A percentile compares a stretch with the other conserved stretches of the same genome.
Conservation (phyloP, 2,888 invertebrate species). For the Protophormia terraenovae region DNA sequence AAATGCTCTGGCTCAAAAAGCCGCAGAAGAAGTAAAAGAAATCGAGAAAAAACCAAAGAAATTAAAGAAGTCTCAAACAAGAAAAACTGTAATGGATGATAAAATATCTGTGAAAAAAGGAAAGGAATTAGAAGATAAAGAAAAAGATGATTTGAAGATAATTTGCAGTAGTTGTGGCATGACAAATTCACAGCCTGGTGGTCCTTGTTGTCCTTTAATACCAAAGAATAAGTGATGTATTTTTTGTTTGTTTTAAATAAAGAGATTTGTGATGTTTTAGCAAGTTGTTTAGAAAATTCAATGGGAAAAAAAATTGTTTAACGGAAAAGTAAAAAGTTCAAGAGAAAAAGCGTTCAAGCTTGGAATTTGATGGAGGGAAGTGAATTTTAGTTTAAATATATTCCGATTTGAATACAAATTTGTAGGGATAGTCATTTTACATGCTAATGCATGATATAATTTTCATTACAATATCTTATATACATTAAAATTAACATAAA, state of each 20-base stretch:
- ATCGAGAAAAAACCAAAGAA: not conserved
- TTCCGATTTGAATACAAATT: no score
- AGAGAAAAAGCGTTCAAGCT: no score
- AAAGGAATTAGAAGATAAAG: not conserved
- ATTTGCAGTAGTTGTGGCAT: conserved; percentile 27
- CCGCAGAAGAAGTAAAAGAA: not conserved
- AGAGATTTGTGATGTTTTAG: not conserved
- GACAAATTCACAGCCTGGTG: conserved; percentile 6
- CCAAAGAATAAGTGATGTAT: not conserved
- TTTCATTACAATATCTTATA: no score
- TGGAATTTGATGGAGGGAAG: no score
- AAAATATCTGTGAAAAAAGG: not conserved
- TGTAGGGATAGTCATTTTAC: no score
- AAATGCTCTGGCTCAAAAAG: not conserved
- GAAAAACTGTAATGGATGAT: not conserved
- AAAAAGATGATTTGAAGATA: not conserved
- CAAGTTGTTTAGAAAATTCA: no score
- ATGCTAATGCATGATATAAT: no score
- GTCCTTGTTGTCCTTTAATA: conserved; percentile 13
- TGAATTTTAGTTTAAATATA: no score
- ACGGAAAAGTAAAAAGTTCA: no score
- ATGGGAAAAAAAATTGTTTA: no score
- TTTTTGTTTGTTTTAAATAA: not conserved
- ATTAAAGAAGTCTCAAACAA: not conserved
- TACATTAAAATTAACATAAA: no score